These are phyloP conservation scores for Brachionus calyciflorus DNA, from an alignment of 1,140 invertebrate species.

Conservation along the genomic window DNA sequence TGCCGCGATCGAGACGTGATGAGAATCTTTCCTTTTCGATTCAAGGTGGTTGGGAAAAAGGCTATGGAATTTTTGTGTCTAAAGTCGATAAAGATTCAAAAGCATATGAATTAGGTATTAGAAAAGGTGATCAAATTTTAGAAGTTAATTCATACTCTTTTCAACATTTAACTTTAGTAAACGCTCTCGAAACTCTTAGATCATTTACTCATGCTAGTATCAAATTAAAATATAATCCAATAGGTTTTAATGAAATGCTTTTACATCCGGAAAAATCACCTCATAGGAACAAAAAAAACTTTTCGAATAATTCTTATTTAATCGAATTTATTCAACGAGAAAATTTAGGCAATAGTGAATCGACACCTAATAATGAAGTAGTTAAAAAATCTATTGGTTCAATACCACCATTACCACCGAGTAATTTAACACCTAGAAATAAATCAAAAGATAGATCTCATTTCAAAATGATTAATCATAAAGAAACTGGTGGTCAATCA, in stretches of 20 bases:
- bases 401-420: constrained; percentile 27
- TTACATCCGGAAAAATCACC: constrained; percentile 31
- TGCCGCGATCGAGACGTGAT: constrained; percentile 78
- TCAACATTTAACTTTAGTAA: constrained; percentile 80
- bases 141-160: constrained; percentile 96
- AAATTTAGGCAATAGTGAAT: constrained; percentile 52
- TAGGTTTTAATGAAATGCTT: constrained; percentile 62
- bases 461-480: constrained; percentile 31
- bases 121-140: constrained; percentile 87
- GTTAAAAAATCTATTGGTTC: constrained; percentile 38
- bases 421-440: constrained; percentile 20
- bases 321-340: constrained; percentile 73
- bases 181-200: constrained; percentile 84
- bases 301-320: constrained; percentile 19
- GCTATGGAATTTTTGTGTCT: constrained; percentile 89
- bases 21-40: constrained; percentile 78
- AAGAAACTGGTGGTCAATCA: not conserved
- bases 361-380: not conserved
- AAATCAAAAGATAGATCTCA: constrained; percentile 25
- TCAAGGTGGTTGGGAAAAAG: constrained; percentile 78
- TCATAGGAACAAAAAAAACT: constrained; percentile 14
- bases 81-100: constrained; percentile 87
- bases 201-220: constrained; percentile 92
- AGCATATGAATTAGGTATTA: constrained; percentile 90
- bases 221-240: constrained; percentile 91